Base-by-base conservation (phyloP, 2,888 invertebrate genomes). In the Tanytarsus gracilentus region DNA sequence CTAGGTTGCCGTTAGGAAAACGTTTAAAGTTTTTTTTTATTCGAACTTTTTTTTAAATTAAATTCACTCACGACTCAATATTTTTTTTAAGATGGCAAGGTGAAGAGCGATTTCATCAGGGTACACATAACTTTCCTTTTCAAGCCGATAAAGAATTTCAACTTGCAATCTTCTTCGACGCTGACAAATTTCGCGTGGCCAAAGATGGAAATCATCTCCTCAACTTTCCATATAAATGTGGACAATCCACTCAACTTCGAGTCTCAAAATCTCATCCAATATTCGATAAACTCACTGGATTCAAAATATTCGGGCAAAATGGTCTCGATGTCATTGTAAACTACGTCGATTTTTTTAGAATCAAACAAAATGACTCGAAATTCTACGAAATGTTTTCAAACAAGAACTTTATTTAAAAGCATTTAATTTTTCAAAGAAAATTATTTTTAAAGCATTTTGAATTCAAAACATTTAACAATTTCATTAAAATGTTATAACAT, bases 71-170 rank as follows among this genome's bases (percentile, higher is more conserved):
- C 8, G 1, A 21, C 8, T 40, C 9, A 16, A 26, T 30, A 18
- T 7, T 14, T 53, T 4, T 14, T 56, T 58, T 48, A 14, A 58
- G 58, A 29, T 58, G 58, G 58, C 48, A 48, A 30, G 29, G 27
- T 4, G 58, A 58, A 8, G n/a, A 18, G 14, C 14, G 44, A 29
- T n/a, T n/a, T n/a, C n/a, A n/a, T n/a, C n/a, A n/a, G n/a, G n/a
- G n/a, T n/a, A 48, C 3, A 9, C 7, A 3, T 6, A n/a, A 3
- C 27, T 48, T 48, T 21, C 58, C 58, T 3, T 58, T 58, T 48
- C 9, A 9, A 18, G n/a, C 48, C 1, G 30, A 58, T 11, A 58
- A 48, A 5, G 30, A 27, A 25, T 58, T 48, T 30, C 27, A 26
- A 21, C 6, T 58, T 5, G 44, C 30, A 1, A 48, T 58, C 7